Evolutionary conservation across 2,888 invertebrate species (phyloP).

Genomic region (Melinopterus prodromus): DNA sequence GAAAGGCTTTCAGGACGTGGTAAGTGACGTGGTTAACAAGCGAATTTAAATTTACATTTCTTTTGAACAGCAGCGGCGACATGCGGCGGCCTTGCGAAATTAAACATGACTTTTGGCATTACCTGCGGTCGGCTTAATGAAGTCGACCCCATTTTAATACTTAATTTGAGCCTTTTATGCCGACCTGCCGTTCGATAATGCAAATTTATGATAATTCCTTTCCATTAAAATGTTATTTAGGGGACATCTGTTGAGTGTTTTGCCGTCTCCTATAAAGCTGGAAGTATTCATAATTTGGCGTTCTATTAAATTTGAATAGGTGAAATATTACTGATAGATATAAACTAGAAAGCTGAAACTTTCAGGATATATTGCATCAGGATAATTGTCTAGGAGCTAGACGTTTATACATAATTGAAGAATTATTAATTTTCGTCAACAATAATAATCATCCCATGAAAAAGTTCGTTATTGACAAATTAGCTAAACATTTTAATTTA

Average conservation of each 20-base stretch:
- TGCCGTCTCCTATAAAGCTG: background rate
- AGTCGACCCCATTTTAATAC: background rate
- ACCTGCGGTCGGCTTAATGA: background rate
- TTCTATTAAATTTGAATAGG: background rate
- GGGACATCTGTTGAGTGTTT: background rate
- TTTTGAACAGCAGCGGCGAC: background rate
- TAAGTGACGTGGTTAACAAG: conserved; percentile 4
- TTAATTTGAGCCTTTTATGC: background rate
- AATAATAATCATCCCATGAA: too few species aligned
- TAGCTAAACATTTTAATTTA: too few species aligned
- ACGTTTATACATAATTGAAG: too few species aligned
- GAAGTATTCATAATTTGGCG: background rate
- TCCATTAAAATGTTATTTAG: background rate
- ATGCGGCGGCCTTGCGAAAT: background rate
- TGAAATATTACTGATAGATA: background rate
- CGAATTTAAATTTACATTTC: background rate
- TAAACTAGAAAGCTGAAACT: background rate
- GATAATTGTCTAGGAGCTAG: background rate
- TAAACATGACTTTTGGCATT: background rate
- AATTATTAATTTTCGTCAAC: too few species aligned
- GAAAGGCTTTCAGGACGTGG: conserved; percentile 4
- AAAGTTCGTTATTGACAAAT: too few species aligned
- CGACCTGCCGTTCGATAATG: background rate
- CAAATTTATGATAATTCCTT: background rate
- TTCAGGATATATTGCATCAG: background rate